Conservation (phyloP, 2,113 vertebrate genomes). For the Aspidoscelis tigris region DNA sequence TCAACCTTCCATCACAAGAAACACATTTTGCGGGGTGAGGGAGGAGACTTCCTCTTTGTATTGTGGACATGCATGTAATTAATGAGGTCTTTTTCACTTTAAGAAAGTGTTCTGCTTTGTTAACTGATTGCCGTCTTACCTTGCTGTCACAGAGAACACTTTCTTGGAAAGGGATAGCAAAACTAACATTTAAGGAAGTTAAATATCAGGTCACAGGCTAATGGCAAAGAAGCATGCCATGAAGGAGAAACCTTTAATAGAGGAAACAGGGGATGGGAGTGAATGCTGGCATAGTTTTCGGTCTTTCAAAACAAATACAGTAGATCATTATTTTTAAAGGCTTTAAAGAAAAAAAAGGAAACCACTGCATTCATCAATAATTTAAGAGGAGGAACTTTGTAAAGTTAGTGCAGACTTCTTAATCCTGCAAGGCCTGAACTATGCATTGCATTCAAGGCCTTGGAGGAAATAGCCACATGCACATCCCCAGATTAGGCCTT, state of each 20-base stretch:
- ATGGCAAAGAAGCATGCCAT: conserved; percentile 2
- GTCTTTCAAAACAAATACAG: background rate
- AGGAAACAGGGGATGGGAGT: background rate
- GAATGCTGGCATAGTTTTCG: conserved; percentile 35
- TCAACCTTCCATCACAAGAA: conserved; percentile 60
- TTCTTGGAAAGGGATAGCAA: conserved; percentile 23
- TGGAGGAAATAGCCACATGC: too few species aligned
- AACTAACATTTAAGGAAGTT: conserved; percentile 17
- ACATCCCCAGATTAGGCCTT: too few species aligned
- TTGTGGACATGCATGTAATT: conserved; percentile 48
- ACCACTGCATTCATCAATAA: background rate
- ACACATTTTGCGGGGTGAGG: conserved; percentile 40
- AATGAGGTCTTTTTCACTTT: conserved; percentile 46
- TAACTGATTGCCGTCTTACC: background rate
- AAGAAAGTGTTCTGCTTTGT: background rate
- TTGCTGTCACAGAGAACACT: conserved; percentile 17
- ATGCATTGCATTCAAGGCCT: too few species aligned
- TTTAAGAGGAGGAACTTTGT: conserved; percentile 1
- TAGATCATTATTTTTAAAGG: too few species aligned
- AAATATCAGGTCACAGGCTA: conserved; percentile 4
- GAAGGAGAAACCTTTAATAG: conserved; percentile 20
- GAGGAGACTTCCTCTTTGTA: conserved; percentile 49
- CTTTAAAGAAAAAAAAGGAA: background rate
- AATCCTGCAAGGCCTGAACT: too few species aligned
- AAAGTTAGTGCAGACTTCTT: background rate